Percentiles rank a stretch among this genome's conserved stretches.
phyloP scores from a whole-genome alignment of 1,140 invertebrate genomes.

The Diachasma alloeum region DNA sequence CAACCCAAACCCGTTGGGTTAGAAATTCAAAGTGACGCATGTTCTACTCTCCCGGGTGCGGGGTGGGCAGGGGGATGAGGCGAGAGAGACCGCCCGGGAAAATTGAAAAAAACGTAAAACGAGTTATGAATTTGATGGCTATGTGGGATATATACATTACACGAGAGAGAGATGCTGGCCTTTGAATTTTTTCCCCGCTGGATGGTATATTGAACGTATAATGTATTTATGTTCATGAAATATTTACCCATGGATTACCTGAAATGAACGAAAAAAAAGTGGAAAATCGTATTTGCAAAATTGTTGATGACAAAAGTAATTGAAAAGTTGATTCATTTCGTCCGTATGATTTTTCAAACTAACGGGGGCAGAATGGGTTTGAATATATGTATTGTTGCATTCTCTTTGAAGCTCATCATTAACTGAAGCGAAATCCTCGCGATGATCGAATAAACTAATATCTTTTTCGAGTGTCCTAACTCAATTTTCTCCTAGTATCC shows the following conservation, averaged over 20 bases:
- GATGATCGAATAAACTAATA: background rate
- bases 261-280: background rate
- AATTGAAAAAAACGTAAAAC: slow-evolving; percentile 36
- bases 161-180: background rate
- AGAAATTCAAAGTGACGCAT: slow-evolving; percentile 23
- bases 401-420: background rate
- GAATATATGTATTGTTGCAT: background rate
- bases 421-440: background rate
- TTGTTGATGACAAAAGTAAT: background rate
- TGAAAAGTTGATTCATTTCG: no score
- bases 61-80: background rate
- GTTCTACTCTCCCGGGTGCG: background rate
- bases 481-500: background rate
- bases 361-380: no score
- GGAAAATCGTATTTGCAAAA: background rate
- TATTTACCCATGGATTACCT: background rate
- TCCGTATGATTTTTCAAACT: no score
- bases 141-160: slow-evolving; percentile 13
- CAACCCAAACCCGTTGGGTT: slow-evolving; percentile 2
- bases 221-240: background rate
- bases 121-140: slow-evolving; percentile 36
- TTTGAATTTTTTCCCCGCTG: slow-evolving; percentile 1
- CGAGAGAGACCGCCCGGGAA: slow-evolving; percentile 8
- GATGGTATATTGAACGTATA: slow-evolving; percentile 4
- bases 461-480: background rate